phyloP scores from a whole-genome alignment of 2,797 vertebrate genomes.

The Petrocephalus sullivani region DNA sequence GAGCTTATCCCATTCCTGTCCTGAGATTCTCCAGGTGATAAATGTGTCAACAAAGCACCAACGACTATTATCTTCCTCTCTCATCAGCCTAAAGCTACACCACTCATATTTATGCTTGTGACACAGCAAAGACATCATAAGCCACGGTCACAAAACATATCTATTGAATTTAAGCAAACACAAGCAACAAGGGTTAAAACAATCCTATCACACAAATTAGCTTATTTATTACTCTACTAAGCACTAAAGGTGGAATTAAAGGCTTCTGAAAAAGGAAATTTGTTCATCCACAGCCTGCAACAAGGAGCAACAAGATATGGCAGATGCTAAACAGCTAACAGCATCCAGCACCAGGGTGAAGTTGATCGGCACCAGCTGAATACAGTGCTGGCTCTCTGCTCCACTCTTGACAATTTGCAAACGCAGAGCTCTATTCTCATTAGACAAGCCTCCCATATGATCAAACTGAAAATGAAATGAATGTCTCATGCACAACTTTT shows the following conservation, averaged over 20 bases:
- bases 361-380: constrained; percentile 2
- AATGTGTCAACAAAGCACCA: not conserved
- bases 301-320: not conserved
- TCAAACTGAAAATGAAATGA: constrained; percentile 25
- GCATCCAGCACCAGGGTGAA: not conserved
- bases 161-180: not conserved
- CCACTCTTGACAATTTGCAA: not conserved
- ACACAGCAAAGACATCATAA: not conserved
- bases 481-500: not conserved
- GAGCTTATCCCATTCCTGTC: not conserved
- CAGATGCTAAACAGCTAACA: constrained; percentile 1
- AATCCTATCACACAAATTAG: not conserved
- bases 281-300: not conserved
- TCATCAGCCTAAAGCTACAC: not conserved
- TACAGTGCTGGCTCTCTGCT: constrained; percentile 23
- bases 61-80: not conserved
- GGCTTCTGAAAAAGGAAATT: not conserved
- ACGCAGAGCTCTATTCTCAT: constrained; percentile 18
- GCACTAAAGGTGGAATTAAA: not conserved
- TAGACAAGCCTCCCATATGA: constrained; percentile 25
- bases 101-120: not conserved
- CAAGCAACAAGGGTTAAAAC: not conserved
- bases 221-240: not conserved
- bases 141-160: not conserved
- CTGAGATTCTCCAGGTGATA: not conserved